These are phyloP conservation scores for Grus americana DNA, from an alignment of 2,113 vertebrate genomes.

Conservation along the genomic window DNA sequence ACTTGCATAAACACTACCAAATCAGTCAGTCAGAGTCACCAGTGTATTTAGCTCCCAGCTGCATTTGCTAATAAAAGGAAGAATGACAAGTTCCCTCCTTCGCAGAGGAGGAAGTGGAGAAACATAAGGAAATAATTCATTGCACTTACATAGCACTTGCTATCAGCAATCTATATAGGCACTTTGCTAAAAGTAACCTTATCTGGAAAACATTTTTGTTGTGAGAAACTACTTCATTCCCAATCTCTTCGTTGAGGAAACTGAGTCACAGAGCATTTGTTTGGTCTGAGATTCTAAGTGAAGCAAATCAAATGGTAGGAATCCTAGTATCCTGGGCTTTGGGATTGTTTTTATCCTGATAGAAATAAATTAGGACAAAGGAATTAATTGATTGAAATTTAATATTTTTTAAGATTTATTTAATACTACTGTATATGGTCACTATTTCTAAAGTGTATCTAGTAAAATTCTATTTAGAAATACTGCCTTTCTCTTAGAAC, in stretches of 20 bases:
- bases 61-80: slow-evolving; percentile 28
- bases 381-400: not conserved
- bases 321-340: not conserved
- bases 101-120: not conserved
- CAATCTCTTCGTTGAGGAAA: not conserved
- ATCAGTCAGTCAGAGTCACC: slow-evolving; percentile 37
- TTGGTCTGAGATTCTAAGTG: not conserved
- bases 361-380: not conserved
- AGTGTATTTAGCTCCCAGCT: slow-evolving; percentile 7
- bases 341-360: not conserved
- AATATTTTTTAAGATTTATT: not conserved
- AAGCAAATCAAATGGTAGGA: not conserved
- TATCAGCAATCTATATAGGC: not conserved
- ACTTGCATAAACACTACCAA: slow-evolving; percentile 24
- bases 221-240: not conserved
- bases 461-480: not conserved
- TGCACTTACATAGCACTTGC: not conserved
- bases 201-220: not conserved
- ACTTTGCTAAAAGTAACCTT: not conserved
- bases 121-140: slow-evolving; percentile 5
- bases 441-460: not conserved
- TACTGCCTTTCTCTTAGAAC: not conserved
- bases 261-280: not conserved
- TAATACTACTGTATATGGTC: not conserved
- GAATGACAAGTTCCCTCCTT: slow-evolving; percentile 10